phyloP scores from a whole-genome alignment of 2,888 invertebrate species.

The Saturnia japonica region DNA sequence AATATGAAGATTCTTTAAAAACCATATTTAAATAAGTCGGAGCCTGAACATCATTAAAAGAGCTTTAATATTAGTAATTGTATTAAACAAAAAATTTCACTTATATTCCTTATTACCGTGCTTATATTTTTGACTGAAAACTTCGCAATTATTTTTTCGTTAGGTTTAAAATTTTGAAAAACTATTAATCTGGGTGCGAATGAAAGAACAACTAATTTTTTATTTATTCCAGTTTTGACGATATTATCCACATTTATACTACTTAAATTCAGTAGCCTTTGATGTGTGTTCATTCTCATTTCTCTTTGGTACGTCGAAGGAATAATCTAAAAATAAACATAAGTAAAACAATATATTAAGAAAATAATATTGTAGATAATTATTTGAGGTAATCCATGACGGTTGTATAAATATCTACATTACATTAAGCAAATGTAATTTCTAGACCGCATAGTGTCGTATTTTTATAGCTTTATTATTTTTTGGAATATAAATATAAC shows the following conservation, averaged over 20 bases:
- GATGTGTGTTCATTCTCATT: constrained; percentile 61
- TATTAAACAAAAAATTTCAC: background rate
- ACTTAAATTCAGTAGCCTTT: constrained; percentile 59
- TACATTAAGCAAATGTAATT: no score
- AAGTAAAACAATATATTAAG: no score
- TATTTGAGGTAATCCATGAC: no score
- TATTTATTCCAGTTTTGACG: constrained; percentile 40
- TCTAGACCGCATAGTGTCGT: no score
- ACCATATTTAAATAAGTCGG: constrained; percentile 76
- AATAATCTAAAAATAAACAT: constrained; percentile 50
- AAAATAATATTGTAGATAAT: no score
- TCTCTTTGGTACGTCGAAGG: constrained; percentile 69
- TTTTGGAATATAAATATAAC: no score
- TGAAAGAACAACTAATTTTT: constrained; percentile 50
- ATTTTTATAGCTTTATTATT: no score
- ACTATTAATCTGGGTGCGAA: constrained; percentile 79
- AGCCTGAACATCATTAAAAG: constrained; percentile 54
- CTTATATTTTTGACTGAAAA: constrained; percentile 81
- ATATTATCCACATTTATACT: constrained; percentile 60
- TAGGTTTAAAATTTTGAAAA: constrained; percentile 83
- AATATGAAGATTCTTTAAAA: constrained; percentile 75
- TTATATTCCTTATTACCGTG: constrained; percentile 59
- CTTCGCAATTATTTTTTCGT: constrained; percentile 72
- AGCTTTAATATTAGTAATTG: constrained; percentile 3
- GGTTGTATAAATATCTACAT: no score